Percentiles rank a stretch among this genome's conserved stretches.
Evolutionary conservation across 2,888 invertebrate species (phyloP).

Genomic region (Agriotes lineatus): DNA sequence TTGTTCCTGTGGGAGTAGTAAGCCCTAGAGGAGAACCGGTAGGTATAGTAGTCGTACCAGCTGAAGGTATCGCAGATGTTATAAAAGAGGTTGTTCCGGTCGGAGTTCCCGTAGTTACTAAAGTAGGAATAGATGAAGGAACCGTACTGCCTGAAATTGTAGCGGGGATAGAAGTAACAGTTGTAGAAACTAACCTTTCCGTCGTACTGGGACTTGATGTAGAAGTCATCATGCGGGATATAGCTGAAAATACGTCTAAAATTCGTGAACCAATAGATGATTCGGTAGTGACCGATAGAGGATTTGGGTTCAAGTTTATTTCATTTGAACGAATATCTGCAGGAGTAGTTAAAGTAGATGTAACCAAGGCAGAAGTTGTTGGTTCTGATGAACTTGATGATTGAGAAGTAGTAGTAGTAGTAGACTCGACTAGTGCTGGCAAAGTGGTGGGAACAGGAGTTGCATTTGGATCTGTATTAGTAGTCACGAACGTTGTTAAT

Average conservation of each 20-base stretch:
- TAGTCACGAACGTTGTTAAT: constrained; percentile 45
- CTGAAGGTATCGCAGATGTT: no score
- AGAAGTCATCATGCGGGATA: constrained; percentile 34
- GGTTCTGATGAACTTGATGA: background rate
- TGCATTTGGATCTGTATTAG: constrained; percentile 17
- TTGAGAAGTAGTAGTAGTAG: background rate
- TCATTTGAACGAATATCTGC: background rate
- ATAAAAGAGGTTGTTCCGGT: no score
- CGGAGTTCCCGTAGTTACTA: constrained; percentile 21
- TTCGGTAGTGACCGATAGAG: background rate
- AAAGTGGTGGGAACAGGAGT: constrained; percentile 33
- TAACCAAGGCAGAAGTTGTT: constrained; percentile 12
- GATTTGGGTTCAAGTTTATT: constrained; percentile 4
- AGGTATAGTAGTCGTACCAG: constrained; percentile 34
- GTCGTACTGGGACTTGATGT: constrained; percentile 17
- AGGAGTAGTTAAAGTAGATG: background rate
- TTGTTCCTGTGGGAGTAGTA: no score
- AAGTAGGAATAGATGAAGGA: background rate
- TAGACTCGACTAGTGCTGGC: constrained; percentile 12
- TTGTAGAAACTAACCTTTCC: background rate
- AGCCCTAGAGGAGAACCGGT: constrained; percentile 14
- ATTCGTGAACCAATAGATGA: constrained; percentile 14
- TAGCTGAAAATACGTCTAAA: constrained; percentile 18
- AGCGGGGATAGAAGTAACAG: background rate
- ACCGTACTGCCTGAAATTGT: background rate